A percentile compares a stretch with the other conserved stretches of the same genome.
Conservation (phyloP, 2,888 invertebrate species). For the Leptopilina syphax region DNA sequence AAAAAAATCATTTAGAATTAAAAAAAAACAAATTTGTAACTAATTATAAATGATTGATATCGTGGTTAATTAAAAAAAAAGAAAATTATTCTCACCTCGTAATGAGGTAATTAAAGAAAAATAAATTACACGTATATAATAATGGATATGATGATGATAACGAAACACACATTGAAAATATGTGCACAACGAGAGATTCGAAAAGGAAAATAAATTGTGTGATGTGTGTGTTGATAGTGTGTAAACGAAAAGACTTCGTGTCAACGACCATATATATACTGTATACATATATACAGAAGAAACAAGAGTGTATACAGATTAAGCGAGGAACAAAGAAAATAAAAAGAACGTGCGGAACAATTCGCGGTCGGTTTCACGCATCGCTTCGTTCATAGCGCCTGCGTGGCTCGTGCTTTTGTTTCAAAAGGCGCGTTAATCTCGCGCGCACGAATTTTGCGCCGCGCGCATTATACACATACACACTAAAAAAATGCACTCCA, state of each 20-base stretch:
- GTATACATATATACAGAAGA: background rate
- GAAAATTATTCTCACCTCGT: too few species aligned
- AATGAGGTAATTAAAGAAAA: background rate
- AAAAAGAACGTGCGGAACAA: constrained; percentile 27
- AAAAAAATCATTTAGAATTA: too few species aligned
- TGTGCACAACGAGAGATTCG: background rate
- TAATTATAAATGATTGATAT: too few species aligned
- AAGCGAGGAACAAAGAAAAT: constrained; percentile 24
- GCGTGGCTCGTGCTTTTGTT: constrained; percentile 37
- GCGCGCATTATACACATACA: background rate
- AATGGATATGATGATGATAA: background rate
- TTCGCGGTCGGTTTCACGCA: constrained; percentile 32
- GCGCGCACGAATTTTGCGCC: constrained; percentile 45
- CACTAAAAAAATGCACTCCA: background rate
- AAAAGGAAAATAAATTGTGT: background rate
- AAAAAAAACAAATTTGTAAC: too few species aligned
- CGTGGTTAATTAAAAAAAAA: too few species aligned
- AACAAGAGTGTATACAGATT: background rate
- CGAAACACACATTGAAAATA: background rate
- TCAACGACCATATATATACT: background rate
- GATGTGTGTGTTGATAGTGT: background rate
- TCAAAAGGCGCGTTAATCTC: constrained; percentile 50
- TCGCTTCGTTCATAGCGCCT: constrained; percentile 27
- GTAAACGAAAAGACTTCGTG: constrained; percentile 7
- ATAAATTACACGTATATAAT: background rate